Conservation (phyloP, 2,888 invertebrate genomes). For the Aleiodes testaceus region DNA sequence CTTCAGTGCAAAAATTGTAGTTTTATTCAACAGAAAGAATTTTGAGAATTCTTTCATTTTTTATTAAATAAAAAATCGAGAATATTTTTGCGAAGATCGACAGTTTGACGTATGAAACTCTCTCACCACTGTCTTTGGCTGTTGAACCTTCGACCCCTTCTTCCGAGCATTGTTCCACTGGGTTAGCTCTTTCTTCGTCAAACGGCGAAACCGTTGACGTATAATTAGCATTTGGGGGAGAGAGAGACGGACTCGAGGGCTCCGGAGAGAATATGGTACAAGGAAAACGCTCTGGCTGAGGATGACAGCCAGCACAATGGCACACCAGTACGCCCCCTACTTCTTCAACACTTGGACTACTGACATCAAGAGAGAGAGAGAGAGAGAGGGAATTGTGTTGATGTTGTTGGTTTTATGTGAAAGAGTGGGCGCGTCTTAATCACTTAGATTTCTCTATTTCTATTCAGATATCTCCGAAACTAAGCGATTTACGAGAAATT, state of each 20-base stretch:
- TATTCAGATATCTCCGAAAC: too few species aligned
- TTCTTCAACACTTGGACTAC: slow-evolving; percentile 8
- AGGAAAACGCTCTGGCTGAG: slow-evolving; percentile 66
- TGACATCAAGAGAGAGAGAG: background rate
- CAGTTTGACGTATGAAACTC: slow-evolving; percentile 8
- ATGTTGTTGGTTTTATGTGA: too few species aligned
- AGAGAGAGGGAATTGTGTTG: too few species aligned
- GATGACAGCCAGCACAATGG: slow-evolving; percentile 70
- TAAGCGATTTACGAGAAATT: too few species aligned
- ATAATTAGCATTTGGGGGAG: slow-evolving; percentile 70
- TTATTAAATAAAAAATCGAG: too few species aligned
- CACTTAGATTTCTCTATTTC: too few species aligned
- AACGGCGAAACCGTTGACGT: slow-evolving; percentile 62
- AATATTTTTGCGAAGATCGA: background rate
- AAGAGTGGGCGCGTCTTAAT: too few species aligned
- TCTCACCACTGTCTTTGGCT: slow-evolving; percentile 19
- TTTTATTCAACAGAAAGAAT: background rate
- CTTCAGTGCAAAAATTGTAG: too few species aligned
- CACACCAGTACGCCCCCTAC: slow-evolving; percentile 51
- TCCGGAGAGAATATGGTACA: slow-evolving; percentile 38
- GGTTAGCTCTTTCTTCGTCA: slow-evolving; percentile 50
- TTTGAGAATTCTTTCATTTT: too few species aligned
- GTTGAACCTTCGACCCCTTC: slow-evolving; percentile 24
- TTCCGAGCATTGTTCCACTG: slow-evolving; percentile 59
- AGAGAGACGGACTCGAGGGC: slow-evolving; percentile 31